phyloP scores from a whole-genome alignment of 2,888 invertebrate species.

The Cryptus armator region DNA sequence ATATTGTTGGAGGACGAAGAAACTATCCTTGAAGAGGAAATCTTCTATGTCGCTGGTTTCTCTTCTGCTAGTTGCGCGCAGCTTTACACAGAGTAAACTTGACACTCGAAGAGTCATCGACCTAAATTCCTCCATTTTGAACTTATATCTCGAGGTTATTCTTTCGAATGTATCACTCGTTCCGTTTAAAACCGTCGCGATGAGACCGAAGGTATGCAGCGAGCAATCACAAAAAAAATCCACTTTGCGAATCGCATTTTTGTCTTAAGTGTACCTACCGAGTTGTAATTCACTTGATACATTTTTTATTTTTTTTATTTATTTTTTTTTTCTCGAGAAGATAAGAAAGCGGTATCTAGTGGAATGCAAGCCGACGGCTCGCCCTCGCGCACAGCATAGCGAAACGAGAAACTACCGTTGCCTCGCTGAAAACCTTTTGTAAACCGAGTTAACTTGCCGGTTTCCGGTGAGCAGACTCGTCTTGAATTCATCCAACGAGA shows the following conservation, averaged over 20 bases:
- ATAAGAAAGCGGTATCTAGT: neutral
- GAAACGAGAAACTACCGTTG: slow-evolving; percentile 23
- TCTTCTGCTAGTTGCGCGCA: neutral
- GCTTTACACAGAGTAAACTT: slow-evolving; percentile 39
- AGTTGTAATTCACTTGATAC: slow-evolving; percentile 5
- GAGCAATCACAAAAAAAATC: neutral
- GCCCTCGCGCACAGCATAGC: neutral
- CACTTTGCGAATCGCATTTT: neutral
- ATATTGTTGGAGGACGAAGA: slow-evolving; percentile 41
- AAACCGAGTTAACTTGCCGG: slow-evolving; percentile 54
- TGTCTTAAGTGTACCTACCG: neutral
- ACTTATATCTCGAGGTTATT: neutral
- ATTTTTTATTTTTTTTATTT: slow-evolving; percentile 4
- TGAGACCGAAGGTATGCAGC: neutral
- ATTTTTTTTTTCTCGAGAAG: neutral
- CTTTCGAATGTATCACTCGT: neutral
- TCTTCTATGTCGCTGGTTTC: slow-evolving; percentile 12
- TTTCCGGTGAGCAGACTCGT: slow-evolving; percentile 43
- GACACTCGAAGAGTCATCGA: slow-evolving; percentile 49
- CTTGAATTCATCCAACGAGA: slow-evolving; percentile 57
- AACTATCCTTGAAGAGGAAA: slow-evolving; percentile 26
- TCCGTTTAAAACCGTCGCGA: neutral
- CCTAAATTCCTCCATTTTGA: slow-evolving; percentile 36
- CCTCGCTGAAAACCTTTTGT: slow-evolving; percentile 44
- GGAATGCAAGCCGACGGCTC: slow-evolving; percentile 9